Conservation (phyloP, 2,797 vertebrate species). For the Epinephelus malabaricus region DNA sequence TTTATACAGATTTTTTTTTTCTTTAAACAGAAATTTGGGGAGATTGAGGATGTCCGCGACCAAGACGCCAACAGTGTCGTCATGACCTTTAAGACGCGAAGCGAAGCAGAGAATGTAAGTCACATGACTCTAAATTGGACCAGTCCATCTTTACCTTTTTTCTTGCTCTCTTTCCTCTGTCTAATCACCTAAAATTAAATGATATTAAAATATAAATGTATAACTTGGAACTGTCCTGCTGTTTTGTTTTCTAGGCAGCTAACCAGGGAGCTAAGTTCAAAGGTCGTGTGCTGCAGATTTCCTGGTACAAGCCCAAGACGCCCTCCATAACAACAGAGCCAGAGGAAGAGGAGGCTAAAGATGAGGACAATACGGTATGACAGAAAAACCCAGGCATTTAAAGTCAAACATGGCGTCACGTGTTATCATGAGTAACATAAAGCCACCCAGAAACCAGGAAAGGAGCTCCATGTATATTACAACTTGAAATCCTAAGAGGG, state of each 20-base stretch:
- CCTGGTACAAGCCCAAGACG: slow-evolving; percentile 98
- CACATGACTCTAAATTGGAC: neutral
- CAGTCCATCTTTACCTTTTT: neutral
- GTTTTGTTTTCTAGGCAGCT: slow-evolving; percentile 86
- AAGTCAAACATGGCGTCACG: neutral
- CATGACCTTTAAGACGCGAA: slow-evolving; percentile 92
- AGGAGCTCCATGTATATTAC: neutral
- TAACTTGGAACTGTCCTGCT: neutral
- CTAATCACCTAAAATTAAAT: neutral
- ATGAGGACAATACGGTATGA: slow-evolving; percentile 89
- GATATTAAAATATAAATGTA: neutral
- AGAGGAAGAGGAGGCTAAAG: slow-evolving; percentile 95
- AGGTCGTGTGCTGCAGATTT: slow-evolving; percentile 95
- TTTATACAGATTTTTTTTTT: neutral
- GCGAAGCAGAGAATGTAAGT: slow-evolving; percentile 94
- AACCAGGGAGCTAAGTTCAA: slow-evolving; percentile 98
- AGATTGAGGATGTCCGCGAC: slow-evolving; percentile 92
- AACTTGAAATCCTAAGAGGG: slow-evolving; percentile 10
- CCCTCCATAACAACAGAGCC: slow-evolving; percentile 93
- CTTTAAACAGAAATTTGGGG: slow-evolving; percentile 90
- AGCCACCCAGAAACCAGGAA: slow-evolving; percentile 6
- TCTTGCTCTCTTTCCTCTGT: neutral
- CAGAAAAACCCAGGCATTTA: neutral
- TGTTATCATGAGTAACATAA: neutral
- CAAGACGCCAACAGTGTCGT: slow-evolving; percentile 91